phyloP scores from a whole-genome alignment of 2,888 invertebrate species.

The Hyppa rectilinea region DNA sequence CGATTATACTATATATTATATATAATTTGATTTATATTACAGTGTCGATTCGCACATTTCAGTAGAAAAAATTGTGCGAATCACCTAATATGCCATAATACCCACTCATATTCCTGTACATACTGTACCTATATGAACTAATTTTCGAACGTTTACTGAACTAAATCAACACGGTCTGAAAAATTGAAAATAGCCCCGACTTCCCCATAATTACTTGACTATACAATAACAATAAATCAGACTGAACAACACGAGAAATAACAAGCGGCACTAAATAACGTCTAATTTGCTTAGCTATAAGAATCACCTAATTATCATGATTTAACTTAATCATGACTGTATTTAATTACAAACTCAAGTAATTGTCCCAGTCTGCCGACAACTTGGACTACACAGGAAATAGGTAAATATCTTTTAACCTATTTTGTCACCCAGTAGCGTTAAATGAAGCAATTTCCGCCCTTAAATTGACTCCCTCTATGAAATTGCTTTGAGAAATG shows the following conservation, averaged over 20 bases:
- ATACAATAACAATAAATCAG: slow-evolving; percentile 57
- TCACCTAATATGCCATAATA: no score
- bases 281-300: slow-evolving; percentile 55
- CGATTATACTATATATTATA: no score
- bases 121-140: not conserved
- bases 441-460: slow-evolving; percentile 83
- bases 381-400: slow-evolving; percentile 64
- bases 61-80: no score
- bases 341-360: slow-evolving; percentile 54
- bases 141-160: no score
- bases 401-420: slow-evolving; percentile 71
- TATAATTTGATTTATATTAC: no score
- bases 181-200: slow-evolving; percentile 3
- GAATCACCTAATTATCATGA: slow-evolving; percentile 52
- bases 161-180: not conserved
- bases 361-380: slow-evolving; percentile 53
- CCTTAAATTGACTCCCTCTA: slow-evolving; percentile 79
- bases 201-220: slow-evolving; percentile 38
- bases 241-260: slow-evolving; percentile 44
- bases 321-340: slow-evolving; percentile 46
- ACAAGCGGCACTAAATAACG: slow-evolving; percentile 42
- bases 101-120: not conserved
- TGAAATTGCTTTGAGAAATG: slow-evolving; percentile 77
- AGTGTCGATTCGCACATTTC: no score
- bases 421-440: slow-evolving; percentile 78